Evolutionary conservation across 2,797 vertebrate species (phyloP).

Genomic region (Cottoperca gobio): DNA sequence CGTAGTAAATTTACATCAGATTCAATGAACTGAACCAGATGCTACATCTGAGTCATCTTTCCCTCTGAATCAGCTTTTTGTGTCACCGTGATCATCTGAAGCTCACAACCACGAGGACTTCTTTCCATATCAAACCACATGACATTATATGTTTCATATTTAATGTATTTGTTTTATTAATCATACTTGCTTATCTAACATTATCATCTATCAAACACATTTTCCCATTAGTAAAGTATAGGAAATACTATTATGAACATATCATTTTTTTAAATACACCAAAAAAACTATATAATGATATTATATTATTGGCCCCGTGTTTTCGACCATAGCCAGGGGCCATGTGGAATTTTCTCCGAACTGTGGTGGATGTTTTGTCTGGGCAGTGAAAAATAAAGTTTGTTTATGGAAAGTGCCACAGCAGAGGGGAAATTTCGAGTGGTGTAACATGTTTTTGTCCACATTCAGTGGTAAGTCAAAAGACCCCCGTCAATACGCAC

Average conservation of each 20-base stretch:
- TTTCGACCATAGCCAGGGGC: constrained; percentile 15
- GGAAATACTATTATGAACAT: neutral
- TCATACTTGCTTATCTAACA: neutral
- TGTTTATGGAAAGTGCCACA: constrained; percentile 75
- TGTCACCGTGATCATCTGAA: constrained; percentile 49
- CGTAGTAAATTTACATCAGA: constrained; percentile 12
- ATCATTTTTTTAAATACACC: neutral
- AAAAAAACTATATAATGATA: constrained; percentile 5
- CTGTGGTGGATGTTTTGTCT: constrained; percentile 73
- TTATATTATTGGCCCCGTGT: constrained; percentile 9
- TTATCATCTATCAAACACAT: neutral
- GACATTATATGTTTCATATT: neutral
- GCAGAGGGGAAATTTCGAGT: constrained; percentile 69
- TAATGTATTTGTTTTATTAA: neutral
- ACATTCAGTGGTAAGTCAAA: constrained; percentile 60
- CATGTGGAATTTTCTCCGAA: constrained; percentile 30
- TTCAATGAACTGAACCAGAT: constrained; percentile 59
- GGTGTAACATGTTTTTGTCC: constrained; percentile 72
- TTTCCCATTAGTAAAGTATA: neutral
- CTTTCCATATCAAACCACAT: constrained; percentile 2
- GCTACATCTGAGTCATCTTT: constrained; percentile 58
- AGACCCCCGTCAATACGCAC: constrained; percentile 57
- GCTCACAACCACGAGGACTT: constrained; percentile 2
- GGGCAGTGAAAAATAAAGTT: constrained; percentile 66
- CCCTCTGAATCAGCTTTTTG: constrained; percentile 48